Evolutionary conservation across 2,797 vertebrate genomes (phyloP).

Genomic region (Jordanella pulchra): DNA sequence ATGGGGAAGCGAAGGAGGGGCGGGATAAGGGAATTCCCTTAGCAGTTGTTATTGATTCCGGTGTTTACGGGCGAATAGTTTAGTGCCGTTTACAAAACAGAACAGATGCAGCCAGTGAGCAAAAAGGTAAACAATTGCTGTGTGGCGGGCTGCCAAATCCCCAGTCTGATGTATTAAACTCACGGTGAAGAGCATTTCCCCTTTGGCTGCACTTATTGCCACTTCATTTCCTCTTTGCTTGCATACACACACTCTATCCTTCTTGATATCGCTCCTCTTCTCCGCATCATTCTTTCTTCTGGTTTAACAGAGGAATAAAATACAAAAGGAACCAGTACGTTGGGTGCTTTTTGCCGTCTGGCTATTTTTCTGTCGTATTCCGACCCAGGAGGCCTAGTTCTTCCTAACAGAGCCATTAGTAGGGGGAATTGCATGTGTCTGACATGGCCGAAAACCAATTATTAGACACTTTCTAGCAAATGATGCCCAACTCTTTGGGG

Average conservation of each 20-base stretch:
- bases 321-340: constrained; percentile 34
- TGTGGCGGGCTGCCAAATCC: constrained; percentile 95
- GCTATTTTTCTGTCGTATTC: constrained; percentile 83
- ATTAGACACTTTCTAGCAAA: constrained; percentile 99
- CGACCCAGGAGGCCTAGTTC: constrained; percentile 92
- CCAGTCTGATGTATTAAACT: constrained; percentile 96
- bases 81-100: constrained; percentile 98
- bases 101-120: constrained; percentile 98
- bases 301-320: constrained; percentile 50
- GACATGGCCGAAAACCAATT: constrained; percentile 99
- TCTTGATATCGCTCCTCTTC: constrained; percentile 52
- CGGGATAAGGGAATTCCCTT: constrained; percentile 86
- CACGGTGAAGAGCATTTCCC: constrained; percentile 96
- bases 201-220: constrained; percentile 97
- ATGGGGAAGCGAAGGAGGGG: constrained; percentile 73
- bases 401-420: constrained; percentile 94
- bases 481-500: constrained; percentile 95
- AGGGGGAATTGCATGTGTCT: constrained; percentile 97
- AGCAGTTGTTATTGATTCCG: constrained; percentile 99
- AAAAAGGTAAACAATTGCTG: constrained; percentile 99
- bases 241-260: constrained; percentile 57
- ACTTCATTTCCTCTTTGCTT: constrained; percentile 93
- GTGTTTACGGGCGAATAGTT: constrained; percentile 93
- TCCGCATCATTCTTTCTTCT: constrained; percentile 45
- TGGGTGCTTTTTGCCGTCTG: constrained; percentile 59